Evolutionary conservation across 2,888 invertebrate species (phyloP), one percentile per base, ranked within the genome.

Genomic region (Meiosimyza platycephala): DNA sequence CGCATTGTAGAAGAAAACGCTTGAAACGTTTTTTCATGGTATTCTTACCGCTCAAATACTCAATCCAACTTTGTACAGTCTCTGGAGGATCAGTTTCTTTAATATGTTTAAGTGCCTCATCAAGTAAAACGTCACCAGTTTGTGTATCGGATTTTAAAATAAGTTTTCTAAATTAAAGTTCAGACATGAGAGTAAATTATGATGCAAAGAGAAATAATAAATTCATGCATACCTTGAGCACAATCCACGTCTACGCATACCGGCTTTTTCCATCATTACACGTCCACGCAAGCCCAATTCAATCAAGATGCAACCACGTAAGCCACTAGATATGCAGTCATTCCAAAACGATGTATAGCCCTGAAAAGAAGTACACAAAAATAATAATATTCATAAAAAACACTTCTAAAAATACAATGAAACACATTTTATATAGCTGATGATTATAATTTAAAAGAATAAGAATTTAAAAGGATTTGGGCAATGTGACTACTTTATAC

Each of bases 271-370:
- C 82, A 99, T 89, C 89, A 98, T 98, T 74, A 99, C 92, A 75
- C 99, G 93, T 62, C 98, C 98, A 81, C 98, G 91, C 76, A 99
- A 89, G 12, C 97, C 97, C 81, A 99, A 90, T 89, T 99, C 99
- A 79, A 99, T 97, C 80, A 99, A 90, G 85, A 99, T 99, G 88
- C 99, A 99, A 76, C 99, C 99, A 83, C 99, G 92, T 77, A 99
- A 90, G 59, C 99, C 99, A 83, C 98, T 98, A 80, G 99, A 99
- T 91, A 99, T 99, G 89, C 99, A 99, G 89, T 99, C 99, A 89
- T 99, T 99, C 99, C 99, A 99, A 89, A 99, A 99, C 72, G 99
- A 99, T 85, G 98, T 98, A 90, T 98, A 98, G 77, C 98, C 98
- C 96, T 97, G 87, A 28, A 71, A 69, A 15, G 59, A 52, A 33